Base-by-base conservation (phyloP, 2,797 vertebrate species). In the Avahi laniger region DNA sequence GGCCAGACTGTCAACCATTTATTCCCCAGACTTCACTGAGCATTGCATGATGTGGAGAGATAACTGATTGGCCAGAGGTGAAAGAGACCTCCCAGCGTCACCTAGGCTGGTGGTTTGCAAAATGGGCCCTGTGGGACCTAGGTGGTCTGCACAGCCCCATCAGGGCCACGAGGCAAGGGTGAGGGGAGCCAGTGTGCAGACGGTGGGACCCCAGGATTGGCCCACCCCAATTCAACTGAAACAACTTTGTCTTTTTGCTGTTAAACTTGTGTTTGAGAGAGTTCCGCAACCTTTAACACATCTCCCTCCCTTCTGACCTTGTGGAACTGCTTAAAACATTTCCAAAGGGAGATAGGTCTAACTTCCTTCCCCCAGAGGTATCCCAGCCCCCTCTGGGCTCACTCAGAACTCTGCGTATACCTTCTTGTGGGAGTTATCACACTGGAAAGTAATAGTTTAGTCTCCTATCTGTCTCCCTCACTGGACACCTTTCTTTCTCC, bases 161-260 rank as follows among this genome's bases (percentile, higher is more conserved):
- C 2, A n/a, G 52, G 69, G 54, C 8, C 7, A 22, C 0, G 0
- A 3, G 8, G 22, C 11, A 11, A 70, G 14, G 9, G 28, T 12
- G 12, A 52, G 43, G n/a, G 10, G 48, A 72, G 4, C 8, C 76
- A 35, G 17, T 3, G 4, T 6, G 28, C 24, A 48, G 20, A 22
- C 7, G 41, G 30, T 17, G 5, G 52, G 81, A 46, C 7, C 52
- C 35, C 43, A 2, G 18, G n/a, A 52, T 69, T 59, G 30, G 2
- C 50, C 33, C 69, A 14, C 46, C 26, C 54, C 22, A 14, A 13
- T 33, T 87, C 59, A 87, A 43, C 59, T 28, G 52, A 59, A 86
- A 67, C 38, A 87, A 46, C 13, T 69, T 54, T 52, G 0, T 76
- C 52, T 83, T 54, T 46, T 57, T 93, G 54, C 59, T 50, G 5